Percentiles rank a stretch among this genome's conserved stretches.
Conservation (phyloP, 2,888 invertebrate species). For the Drosophila recens region DNA sequence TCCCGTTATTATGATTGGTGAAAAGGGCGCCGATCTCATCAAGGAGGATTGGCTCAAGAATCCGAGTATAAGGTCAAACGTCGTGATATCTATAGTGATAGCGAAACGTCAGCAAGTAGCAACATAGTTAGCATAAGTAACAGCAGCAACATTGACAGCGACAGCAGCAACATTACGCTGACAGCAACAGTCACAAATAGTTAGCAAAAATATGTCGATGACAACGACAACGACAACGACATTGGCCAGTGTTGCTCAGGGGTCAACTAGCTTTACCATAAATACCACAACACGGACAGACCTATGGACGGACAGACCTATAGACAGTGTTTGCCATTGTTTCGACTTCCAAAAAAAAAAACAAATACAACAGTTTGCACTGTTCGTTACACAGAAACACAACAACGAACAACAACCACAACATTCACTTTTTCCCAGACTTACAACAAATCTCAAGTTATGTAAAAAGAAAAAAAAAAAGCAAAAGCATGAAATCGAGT, state of each 20-base stretch:
- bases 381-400: conserved; percentile 25
- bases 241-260: conserved; percentile 59
- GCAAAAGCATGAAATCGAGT: conserved; percentile 73
- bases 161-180: conserved; percentile 27
- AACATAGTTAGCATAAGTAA: conserved; percentile 8
- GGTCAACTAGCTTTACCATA: conserved; percentile 66
- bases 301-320: conserved; percentile 19
- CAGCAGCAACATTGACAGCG: conserved; percentile 9
- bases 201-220: conserved; percentile 26
- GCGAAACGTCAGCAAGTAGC: conserved; percentile 54
- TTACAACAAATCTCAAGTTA: conserved; percentile 38
- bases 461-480: conserved; percentile 28
- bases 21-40: conserved; percentile 94
- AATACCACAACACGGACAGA: conserved; percentile 16
- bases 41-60: conserved; percentile 92
- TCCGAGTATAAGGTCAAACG: conserved; percentile 80
- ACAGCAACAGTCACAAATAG: conserved; percentile 39
- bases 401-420: conserved; percentile 13
- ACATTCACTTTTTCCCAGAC: conserved; percentile 44
- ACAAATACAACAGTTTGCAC: conserved; percentile 23
- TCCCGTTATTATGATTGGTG: conserved; percentile 96
- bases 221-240: background rate
- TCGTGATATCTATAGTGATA: conserved; percentile 41
- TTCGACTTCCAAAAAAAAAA: conserved; percentile 35
- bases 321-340: conserved; percentile 54